Percentiles rank a stretch among this genome's conserved stretches.
Evolutionary conservation across 2,113 vertebrate species (phyloP).

Genomic region (Neodontobutis hainanensis): DNA sequence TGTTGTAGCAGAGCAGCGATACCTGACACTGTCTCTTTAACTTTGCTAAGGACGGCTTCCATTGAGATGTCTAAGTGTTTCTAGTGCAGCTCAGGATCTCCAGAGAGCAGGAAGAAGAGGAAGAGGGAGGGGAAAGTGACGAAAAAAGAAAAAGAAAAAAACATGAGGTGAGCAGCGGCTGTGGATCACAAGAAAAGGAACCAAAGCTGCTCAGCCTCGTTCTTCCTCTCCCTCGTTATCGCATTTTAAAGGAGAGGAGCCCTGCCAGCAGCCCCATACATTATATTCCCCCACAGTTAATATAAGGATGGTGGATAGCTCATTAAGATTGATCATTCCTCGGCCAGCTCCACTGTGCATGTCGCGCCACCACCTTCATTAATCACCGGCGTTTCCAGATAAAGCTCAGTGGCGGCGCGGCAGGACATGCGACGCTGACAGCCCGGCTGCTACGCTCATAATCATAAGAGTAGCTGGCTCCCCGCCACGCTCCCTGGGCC

Average conservation of each 20-base stretch:
- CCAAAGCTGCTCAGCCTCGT: constrained; percentile 39
- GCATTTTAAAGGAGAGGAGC: constrained; percentile 73
- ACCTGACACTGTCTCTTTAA: constrained; percentile 41
- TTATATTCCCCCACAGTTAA: constrained; percentile 73
- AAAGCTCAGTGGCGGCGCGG: constrained; percentile 54
- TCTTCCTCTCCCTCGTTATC: constrained; percentile 73
- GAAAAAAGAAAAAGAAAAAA: constrained; percentile 9
- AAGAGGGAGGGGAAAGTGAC: not conserved
- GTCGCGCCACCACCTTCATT: constrained; percentile 68
- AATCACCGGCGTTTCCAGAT: constrained; percentile 78
- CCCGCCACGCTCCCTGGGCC: constrained; percentile 28
- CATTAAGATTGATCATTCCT: constrained; percentile 82
- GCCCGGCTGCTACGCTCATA: constrained; percentile 56
- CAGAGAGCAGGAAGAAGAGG: not conserved
- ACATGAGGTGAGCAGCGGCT: constrained; percentile 30
- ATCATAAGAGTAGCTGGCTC: constrained; percentile 50
- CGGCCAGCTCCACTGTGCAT: constrained; percentile 65
- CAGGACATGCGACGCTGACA: constrained; percentile 58
- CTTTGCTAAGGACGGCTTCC: constrained; percentile 54
- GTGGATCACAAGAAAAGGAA: constrained; percentile 36
- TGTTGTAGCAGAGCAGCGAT: constrained; percentile 1
- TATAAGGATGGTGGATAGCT: constrained; percentile 74
- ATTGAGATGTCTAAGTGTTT: constrained; percentile 60
- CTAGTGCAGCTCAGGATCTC: constrained; percentile 25
- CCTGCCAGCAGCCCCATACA: constrained; percentile 63